Base-by-base conservation (phyloP, 2,888 invertebrate species). In the Platypus cylindrus region DNA sequence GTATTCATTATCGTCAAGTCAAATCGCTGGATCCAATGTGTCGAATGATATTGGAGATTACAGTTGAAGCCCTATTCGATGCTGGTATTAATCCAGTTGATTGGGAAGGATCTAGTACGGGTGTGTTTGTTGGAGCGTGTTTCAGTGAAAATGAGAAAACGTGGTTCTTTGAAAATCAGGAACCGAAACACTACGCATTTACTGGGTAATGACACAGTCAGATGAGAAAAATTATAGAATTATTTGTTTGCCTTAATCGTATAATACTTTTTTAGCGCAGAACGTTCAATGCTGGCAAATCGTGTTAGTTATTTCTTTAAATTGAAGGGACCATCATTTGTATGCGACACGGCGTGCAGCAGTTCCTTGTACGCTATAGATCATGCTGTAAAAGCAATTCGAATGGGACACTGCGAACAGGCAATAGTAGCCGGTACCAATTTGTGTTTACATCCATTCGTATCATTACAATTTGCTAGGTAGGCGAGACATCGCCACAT, bases 301-400 rank as follows among this genome's bases (percentile, higher is more conserved):
- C 73, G 91, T 33, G 72, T 95, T 43, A 90, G 90, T 1, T 93
- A 84, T 59, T 79, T 78, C 63, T 70, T 94, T 41, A 90, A 90
- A 16, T 68, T 87, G 11, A 80, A 79, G 48, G 91, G 94, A 1
- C 93, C 93, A 0, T 89, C 90, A 3, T 85, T 78, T 63, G 71
- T 82, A 1, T 68, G 89, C 7, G 94, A 95, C 62, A 89, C 93
- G 0, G 94, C 94, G 0, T 95, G 94, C 58, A 90, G 90, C n/a
- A 93, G 93, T 35, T 85, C 90, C 5, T 68, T 91, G 45, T 76
- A 84, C 48, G 93, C 91, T 0, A 46, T 94, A 36, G 87, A 93
- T 50, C 78, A 80, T 44, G 86, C 83, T 9, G 83, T 78, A 56
- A 68, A 71, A 30, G 73, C 83, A 0, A 74, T 91, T 28, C 66